Conservation (phyloP, 2,113 vertebrate species). For the Ameiurus melas region DNA sequence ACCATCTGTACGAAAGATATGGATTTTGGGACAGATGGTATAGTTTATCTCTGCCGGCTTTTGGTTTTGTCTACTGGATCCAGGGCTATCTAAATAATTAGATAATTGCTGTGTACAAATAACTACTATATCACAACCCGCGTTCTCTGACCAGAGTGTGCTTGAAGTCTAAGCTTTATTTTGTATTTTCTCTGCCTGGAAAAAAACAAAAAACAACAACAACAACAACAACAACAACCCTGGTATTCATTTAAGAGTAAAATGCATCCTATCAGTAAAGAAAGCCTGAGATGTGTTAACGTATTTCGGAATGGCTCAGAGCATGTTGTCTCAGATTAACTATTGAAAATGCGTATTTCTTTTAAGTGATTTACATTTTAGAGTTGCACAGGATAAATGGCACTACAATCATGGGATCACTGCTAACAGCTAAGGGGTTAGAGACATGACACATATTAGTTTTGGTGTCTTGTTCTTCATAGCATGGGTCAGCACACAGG, state of each 20-base stretch:
- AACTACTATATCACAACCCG: too few species aligned
- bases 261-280: not conserved
- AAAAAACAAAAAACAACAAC: too few species aligned
- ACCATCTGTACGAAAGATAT: too few species aligned
- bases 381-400: not conserved
- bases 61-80: too few species aligned
- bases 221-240: too few species aligned
- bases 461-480: not conserved
- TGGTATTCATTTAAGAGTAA: not conserved
- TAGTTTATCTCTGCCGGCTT: too few species aligned
- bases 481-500: not conserved
- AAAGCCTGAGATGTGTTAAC: not conserved
- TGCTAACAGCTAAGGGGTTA: not conserved
- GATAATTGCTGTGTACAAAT: too few species aligned
- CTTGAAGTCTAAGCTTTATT: too few species aligned
- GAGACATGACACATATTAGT: not conserved
- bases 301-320: not conserved
- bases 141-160: too few species aligned
- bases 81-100: too few species aligned
- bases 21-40: too few species aligned
- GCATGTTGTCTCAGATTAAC: not conserved
- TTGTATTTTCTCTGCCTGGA: too few species aligned
- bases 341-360: not conserved
- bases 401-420: not conserved
- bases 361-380: not conserved